Base-by-base conservation (phyloP, 2,888 invertebrate genomes). In the Octonoba sinensis region DNA sequence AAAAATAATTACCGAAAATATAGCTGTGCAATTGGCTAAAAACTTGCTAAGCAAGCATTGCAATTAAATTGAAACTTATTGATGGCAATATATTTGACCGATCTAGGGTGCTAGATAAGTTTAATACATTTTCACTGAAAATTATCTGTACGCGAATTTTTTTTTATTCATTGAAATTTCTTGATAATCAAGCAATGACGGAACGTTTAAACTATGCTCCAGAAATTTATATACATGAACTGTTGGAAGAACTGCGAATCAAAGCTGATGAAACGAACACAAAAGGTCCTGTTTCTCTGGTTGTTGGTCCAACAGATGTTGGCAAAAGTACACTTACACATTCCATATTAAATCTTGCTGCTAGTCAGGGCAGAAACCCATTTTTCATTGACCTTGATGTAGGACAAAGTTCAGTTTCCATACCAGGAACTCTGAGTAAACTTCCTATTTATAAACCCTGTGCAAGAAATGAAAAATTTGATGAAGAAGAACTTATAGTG, bases 321-420 rank as follows among this genome's bases (percentile, higher is more conserved):
- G 99, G 99, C 24, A 99, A 99, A 89, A 95, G 95, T 0, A 98
- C 98, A 0, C 89, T 99, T 2, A 93, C 94, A 74, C 91, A 94
- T 84, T 91, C 99, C 84, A 90, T 99, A 8, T 90, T 98, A 0
- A 99, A 99, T 89, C 99, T 98, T 88, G 97, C 96, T 0, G 97
- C 97, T 0, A 91, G 98, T 83, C 92, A 36, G 16, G 90, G 90
- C 1, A 85, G 91, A 60, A 87, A 89, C 36, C 99, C 99, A 0
- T 93, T 99, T 76, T 96, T 93, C 88, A 96, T 97, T 0, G 99
- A 99, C 87, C 89, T 99, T 49, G 99, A 99, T 90, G 95, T 97
- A 0, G 99, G 97, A 0, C 99, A 99, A 86, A 87, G 96, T 0
- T 92, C 93, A 82, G 94, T 97, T 76, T 94, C 96, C 57, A 93